These are phyloP conservation scores for Artemia sp. DNA, from an alignment of 2,888 invertebrate species.

Conservation along the genomic window DNA sequence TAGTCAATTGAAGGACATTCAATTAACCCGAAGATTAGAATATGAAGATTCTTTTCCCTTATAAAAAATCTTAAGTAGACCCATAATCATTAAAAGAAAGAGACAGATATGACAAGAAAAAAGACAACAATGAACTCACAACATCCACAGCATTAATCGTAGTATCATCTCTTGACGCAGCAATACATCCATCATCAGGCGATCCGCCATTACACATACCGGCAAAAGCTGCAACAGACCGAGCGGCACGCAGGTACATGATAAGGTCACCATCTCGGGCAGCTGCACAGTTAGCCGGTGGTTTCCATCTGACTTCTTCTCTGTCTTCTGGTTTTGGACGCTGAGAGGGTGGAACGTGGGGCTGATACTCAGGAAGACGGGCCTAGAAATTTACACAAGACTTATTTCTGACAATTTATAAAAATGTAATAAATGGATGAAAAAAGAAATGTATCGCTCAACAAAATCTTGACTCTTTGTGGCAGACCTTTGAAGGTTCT, in stretches of 20 bases:
- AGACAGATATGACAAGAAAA: too few species aligned
- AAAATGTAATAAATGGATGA: slow-evolving; percentile 18
- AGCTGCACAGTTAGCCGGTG: slow-evolving; percentile 54
- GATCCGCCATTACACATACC: slow-evolving; percentile 97
- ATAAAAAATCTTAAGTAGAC: too few species aligned
- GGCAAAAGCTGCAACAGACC: slow-evolving; percentile 95
- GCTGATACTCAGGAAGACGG: slow-evolving; percentile 42
- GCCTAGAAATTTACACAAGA: slow-evolving; percentile 34
- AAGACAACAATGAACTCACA: slow-evolving; percentile 35
- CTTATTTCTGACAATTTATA: slow-evolving; percentile 22
- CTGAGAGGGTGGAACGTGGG: slow-evolving; percentile 32
- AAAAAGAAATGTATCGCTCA: slow-evolving; percentile 18
- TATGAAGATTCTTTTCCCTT: too few species aligned
- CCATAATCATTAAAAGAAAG: too few species aligned
- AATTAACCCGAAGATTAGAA: too few species aligned
- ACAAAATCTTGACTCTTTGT: slow-evolving; percentile 16
- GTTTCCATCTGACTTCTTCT: slow-evolving; percentile 87
- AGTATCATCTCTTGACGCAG: slow-evolving; percentile 89
- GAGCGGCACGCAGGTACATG: slow-evolving; percentile 90
- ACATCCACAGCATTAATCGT: slow-evolving; percentile 92
- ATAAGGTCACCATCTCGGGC: slow-evolving; percentile 68
- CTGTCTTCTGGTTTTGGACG: slow-evolving; percentile 41
- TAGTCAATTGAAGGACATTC: too few species aligned
- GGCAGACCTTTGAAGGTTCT: background rate
- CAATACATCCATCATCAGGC: slow-evolving; percentile 89